Evolutionary conservation across 2,888 invertebrate species (phyloP).

Genomic region (Seira sanloemensis): DNA sequence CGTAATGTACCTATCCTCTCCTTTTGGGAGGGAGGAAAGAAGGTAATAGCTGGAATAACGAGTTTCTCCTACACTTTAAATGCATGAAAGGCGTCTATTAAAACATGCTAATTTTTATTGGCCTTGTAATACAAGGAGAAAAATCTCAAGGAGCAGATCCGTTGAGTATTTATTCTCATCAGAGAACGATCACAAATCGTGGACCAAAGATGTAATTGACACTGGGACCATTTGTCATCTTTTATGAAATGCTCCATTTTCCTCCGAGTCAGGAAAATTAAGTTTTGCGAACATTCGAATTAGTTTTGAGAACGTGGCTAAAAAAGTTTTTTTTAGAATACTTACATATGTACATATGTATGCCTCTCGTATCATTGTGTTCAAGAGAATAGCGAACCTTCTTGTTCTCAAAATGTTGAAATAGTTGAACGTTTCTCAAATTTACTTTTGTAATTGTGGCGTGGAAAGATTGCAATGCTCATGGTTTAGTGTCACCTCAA

Average conservation of each 20-base stretch:
- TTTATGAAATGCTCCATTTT: background rate
- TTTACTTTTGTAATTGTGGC: background rate
- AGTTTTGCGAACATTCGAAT: too few species aligned
- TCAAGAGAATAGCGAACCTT: too few species aligned
- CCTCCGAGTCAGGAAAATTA: too few species aligned
- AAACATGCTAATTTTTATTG: slow-evolving; percentile 17
- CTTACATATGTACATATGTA: too few species aligned
- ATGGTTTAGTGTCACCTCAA: background rate
- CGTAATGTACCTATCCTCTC: background rate
- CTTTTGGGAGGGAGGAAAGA: background rate
- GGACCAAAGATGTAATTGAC: background rate
- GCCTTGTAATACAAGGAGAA: background rate
- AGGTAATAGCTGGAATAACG: background rate
- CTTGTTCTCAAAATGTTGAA: too few species aligned
- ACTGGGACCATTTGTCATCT: background rate
- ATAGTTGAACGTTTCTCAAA: background rate
- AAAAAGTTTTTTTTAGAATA: too few species aligned
- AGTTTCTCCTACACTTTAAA: background rate
- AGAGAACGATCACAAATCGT: background rate
- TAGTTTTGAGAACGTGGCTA: too few species aligned
- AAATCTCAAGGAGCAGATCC: background rate
- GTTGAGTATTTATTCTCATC: background rate
- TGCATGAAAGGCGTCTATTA: background rate
- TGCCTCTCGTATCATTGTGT: too few species aligned
- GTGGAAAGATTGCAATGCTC: background rate